Base-by-base conservation (phyloP, 2,113 vertebrate genomes). In the Echinops telfairi region DNA sequence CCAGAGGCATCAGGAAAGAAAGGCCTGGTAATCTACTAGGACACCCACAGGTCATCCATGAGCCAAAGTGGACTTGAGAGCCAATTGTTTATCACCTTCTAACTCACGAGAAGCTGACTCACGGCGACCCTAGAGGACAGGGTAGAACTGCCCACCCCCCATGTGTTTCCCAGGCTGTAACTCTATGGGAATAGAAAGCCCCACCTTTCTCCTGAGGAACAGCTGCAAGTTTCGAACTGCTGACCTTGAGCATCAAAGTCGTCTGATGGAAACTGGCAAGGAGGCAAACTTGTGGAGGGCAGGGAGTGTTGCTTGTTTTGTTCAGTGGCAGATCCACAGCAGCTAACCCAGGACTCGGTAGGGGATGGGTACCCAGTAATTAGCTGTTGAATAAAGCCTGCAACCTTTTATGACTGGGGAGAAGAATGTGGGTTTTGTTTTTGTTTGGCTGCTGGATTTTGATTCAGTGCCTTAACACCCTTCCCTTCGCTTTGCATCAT, bases 401-500 rank as follows among this genome's bases (percentile, higher is more conserved):
- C 36, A 64, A 40, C n/a, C 71, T 11, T 81, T 15, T 64, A 53
- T 22, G 40, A n/a, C 33, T 71, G 68, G 57, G 83, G 17, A 29
- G 73, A 82, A 79, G 53, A 66, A 66, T 70, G 22, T 47, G 71
- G 71, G 7, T 23, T 73, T 73, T 73, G n/a, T 27, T 25, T 88
- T 85, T 88, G 25, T 62, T 47, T 75, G 70, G 22, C 71, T 94
- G 43, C 58, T 88, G 43, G 47, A 15, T 80, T 92, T 57, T 16
- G 14, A 29, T 77, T 82, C 60, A 33, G 33, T n/a, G 14, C 58
- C 47, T 91, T 73, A 22, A 84, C 83, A 75, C 20, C 66, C 27
- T 75, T 40, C 66, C 40, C 53, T 90, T 62, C 38, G 73, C 87
- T 90, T 62, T 47, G 73, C 87, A 81, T 81, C 36, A n/a, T 57